A percentile compares a stretch with the other conserved stretches of the same genome.
Conservation (phyloP, 2,113 vertebrate species). For the Shinisaurus crocodilurus region DNA sequence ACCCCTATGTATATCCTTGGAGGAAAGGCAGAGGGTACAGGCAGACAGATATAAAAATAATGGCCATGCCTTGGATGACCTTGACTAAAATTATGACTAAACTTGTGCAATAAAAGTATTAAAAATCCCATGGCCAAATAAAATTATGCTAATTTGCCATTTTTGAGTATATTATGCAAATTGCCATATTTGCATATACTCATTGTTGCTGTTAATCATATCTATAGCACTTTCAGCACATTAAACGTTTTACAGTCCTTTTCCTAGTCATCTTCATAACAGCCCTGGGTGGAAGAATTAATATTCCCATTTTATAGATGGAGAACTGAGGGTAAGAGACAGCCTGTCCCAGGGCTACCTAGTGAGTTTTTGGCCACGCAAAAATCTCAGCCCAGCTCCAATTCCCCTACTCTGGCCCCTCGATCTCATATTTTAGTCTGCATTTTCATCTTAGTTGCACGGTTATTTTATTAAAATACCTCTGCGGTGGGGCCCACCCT, state of each 20-base stretch:
- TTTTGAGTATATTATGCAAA: slow-evolving; percentile 36
- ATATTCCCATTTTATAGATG: slow-evolving; percentile 37
- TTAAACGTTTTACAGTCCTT: slow-evolving; percentile 8
- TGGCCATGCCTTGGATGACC: neutral
- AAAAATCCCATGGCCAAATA: slow-evolving; percentile 12
- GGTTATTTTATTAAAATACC: neutral
- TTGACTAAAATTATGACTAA: slow-evolving; percentile 2
- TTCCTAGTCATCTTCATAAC: neutral
- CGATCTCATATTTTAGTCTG: neutral
- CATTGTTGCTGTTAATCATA: slow-evolving; percentile 36
- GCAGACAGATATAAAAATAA: neutral
- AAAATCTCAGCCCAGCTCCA: neutral
- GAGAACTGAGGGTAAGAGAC: slow-evolving; percentile 8
- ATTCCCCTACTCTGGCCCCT: neutral
- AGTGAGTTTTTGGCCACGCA: neutral
- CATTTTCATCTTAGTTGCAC: neutral
- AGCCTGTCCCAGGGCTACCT: neutral
- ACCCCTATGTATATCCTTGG: neutral
- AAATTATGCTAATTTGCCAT: slow-evolving; percentile 40
- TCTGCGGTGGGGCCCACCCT: no score
- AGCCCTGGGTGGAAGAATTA: neutral
- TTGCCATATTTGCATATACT: slow-evolving; percentile 22
- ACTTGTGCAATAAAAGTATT: neutral
- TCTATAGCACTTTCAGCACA: slow-evolving; percentile 17
- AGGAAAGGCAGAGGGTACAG: neutral